phyloP scores from a whole-genome alignment of 2,888 invertebrate species.

The Tetramorium bicarinatum region DNA sequence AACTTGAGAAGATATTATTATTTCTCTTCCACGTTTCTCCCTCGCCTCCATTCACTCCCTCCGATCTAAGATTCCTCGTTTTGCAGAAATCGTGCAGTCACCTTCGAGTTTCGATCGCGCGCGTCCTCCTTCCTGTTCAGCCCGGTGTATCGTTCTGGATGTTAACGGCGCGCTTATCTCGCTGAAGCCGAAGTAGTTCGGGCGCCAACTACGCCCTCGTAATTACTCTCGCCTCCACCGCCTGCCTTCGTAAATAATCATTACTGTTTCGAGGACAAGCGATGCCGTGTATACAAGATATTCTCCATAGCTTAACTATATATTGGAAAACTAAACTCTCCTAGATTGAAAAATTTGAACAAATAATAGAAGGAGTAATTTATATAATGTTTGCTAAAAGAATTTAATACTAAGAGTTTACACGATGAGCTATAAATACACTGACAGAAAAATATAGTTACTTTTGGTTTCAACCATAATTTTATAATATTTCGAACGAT shows the following conservation, averaged over 20 bases:
- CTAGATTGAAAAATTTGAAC: background rate
- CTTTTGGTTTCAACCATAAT: no score
- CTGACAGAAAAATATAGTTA: no score
- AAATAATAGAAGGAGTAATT: background rate
- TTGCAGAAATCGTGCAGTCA: slow-evolving; percentile 20
- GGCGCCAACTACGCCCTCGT: slow-evolving; percentile 67
- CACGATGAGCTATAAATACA: background rate
- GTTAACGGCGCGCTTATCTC: slow-evolving; percentile 52
- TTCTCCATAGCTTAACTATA: background rate
- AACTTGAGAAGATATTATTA: slow-evolving; percentile 41
- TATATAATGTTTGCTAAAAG: background rate
- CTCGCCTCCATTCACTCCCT: background rate
- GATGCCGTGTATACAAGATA: slow-evolving; percentile 41
- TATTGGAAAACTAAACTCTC: slow-evolving; percentile 2
- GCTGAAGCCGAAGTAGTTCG: slow-evolving; percentile 53
- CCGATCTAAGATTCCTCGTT: slow-evolving; percentile 16
- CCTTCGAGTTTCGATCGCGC: slow-evolving; percentile 36
- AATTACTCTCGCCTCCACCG: slow-evolving; percentile 67
- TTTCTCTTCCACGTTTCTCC: slow-evolving; percentile 10
- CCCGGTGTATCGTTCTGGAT: slow-evolving; percentile 35
- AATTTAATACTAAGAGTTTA: slow-evolving; percentile 9
- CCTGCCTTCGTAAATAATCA: slow-evolving; percentile 69
- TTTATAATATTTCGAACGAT: no score
- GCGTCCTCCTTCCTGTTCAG: slow-evolving; percentile 1
- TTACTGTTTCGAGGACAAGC: slow-evolving; percentile 64